Evolutionary conservation across 2,113 vertebrate species (phyloP), one percentile per base, ranked within the genome.

Genomic region (Rhabdomys dilectus): DNA sequence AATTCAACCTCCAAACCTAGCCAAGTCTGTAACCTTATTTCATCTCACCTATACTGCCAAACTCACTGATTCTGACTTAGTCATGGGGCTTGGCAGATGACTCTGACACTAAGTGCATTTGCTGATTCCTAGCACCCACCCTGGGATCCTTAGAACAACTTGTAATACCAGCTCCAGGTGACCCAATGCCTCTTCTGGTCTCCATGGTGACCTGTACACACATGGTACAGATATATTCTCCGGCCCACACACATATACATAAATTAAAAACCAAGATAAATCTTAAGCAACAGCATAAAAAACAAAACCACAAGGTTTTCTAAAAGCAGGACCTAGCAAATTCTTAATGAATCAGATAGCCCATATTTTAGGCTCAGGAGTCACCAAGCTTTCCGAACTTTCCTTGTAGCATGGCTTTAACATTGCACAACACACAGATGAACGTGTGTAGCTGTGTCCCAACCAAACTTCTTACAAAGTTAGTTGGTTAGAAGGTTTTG

Each of bases 381-480:
- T 77, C 45, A 80, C 3, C 34, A 7, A 31, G 48, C 45, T 86
- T 88, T 21, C 45, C 70, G 72, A 48, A 48, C 77, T 84, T 12
- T 42, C 51, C 39, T 53, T 87, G 24, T 2, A 72, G 73, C 45
- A 45, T 58, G 53, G 62, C 60, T 72, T 68, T 53, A 77, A 26
- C 17, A n/a, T 48, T 70, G n/a, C 1, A 24, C 0, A 31, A 62
- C 39, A 51, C 34, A 75, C 39, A 76, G 77, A 34, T 75, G 36
- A 89, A 75, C 15, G 5, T 29, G 11, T 62, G 22, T 66, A 36
- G 26, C 45, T 77, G 7, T 76, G 70, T 93, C n/a, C 72, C 62
- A 88, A 77, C n/a, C 76, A 91, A 45, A 92, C 36, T 76, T 62
- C 78, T 91, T 91, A 76, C 3, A 80, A 89, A 95, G 85, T 85